A percentile compares a stretch with the other conserved stretches of the same genome.
Conservation (phyloP, 2,113 vertebrate species). For the Charina bottae region DNA sequence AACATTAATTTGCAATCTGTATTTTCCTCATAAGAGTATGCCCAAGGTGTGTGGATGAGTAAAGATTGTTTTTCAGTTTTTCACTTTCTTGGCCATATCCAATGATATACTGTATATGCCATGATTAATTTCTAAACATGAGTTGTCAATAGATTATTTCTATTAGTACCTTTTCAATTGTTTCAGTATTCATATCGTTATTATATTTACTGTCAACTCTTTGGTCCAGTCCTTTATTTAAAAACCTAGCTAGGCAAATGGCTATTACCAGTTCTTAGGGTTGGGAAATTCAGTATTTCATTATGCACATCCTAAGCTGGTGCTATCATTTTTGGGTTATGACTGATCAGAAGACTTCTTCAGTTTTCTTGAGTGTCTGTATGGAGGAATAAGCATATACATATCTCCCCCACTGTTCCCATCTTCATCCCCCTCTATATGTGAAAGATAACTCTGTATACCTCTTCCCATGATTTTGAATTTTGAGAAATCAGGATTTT, state of each 20-base stretch:
- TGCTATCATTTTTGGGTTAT: background rate
- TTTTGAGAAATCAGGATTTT: background rate
- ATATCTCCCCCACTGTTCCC: background rate
- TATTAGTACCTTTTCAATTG: background rate
- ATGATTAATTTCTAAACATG: background rate
- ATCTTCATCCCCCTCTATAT: background rate
- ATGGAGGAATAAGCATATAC: background rate
- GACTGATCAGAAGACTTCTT: background rate
- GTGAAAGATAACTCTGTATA: background rate
- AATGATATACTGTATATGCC: background rate
- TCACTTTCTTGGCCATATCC: background rate
- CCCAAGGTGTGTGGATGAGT: background rate
- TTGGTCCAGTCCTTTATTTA: background rate
- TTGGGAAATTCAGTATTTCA: background rate
- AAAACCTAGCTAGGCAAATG: background rate
- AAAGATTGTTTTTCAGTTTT: background rate
- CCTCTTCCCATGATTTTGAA: background rate
- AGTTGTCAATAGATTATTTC: background rate
- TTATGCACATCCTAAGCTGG: too few species aligned
- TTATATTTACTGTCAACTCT: background rate
- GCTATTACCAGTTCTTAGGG: background rate
- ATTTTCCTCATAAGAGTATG: background rate
- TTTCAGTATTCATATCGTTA: background rate
- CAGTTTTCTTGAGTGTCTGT: background rate
- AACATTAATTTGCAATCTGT: background rate